Percentiles rank a stretch among this genome's conserved stretches.
Evolutionary conservation across 2,797 vertebrate genomes (phyloP).

Genomic region (Tokudaia muenninki): DNA sequence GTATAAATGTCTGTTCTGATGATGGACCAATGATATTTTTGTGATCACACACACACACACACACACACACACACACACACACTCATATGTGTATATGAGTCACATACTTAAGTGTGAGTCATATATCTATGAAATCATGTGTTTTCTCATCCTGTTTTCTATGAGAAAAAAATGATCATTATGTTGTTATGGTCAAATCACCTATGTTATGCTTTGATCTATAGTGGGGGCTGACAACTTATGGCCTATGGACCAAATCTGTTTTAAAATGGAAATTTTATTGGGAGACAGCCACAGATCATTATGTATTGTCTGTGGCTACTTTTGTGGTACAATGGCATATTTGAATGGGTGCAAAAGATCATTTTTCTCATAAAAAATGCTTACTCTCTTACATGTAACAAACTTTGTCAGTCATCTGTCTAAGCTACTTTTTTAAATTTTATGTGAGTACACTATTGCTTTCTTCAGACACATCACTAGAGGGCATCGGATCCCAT

Average conservation of each 20-base stretch:
- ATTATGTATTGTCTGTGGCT: not conserved
- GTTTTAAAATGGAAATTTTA: not conserved
- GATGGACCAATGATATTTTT: not conserved
- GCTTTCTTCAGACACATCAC: no score
- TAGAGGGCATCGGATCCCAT: no score
- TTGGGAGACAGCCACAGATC: not conserved
- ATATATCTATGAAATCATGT: not conserved
- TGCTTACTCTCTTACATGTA: not conserved
- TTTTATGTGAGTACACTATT: no score
- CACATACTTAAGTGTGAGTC: no score
- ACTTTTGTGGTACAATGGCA: not conserved
- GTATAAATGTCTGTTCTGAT: not conserved
- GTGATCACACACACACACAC: not conserved
- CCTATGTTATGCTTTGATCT: not conserved
- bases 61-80: no score
- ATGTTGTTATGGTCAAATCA: not conserved
- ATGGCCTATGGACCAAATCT: not conserved
- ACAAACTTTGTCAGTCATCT: not conserved
- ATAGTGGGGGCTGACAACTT: not conserved
- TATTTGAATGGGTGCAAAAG: not conserved
- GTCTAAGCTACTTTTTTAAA: not conserved
- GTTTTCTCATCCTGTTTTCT: not conserved
- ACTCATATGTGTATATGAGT: no score
- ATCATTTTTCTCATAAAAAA: not conserved
- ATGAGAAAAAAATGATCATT: not conserved